Evolutionary conservation across 2,888 invertebrate genomes (phyloP).

Genomic region (Noctua fimbriata): DNA sequence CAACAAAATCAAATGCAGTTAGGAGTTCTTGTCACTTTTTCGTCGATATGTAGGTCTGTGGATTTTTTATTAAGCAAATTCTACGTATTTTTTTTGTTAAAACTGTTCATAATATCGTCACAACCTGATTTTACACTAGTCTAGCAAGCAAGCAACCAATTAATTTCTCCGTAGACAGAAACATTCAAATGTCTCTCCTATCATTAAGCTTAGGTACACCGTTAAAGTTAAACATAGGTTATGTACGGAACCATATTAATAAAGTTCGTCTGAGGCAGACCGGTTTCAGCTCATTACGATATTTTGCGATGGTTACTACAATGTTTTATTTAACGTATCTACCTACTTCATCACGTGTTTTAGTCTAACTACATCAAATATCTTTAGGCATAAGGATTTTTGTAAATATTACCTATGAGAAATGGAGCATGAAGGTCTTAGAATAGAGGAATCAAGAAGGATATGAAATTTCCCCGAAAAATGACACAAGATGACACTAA

Average conservation of each 20-base stretch:
- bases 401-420: not conserved
- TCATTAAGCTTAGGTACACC: constrained; percentile 43
- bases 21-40: too few relatives aligned
- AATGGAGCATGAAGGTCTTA: not conserved
- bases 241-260: constrained; percentile 56
- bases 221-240: constrained; percentile 52
- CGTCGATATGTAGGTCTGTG: too few relatives aligned
- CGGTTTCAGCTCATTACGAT: constrained; percentile 71
- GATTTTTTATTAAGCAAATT: not conserved
- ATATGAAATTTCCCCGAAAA: not conserved
- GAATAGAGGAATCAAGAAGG: not conserved
- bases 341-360: not conserved
- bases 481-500: not conserved
- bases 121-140: constrained; percentile 7
- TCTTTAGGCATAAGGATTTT: not conserved
- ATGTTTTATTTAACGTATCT: constrained; percentile 15
- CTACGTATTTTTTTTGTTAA: not conserved
- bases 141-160: constrained; percentile 20
- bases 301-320: constrained; percentile 31
- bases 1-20: too few relatives aligned
- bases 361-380: not conserved
- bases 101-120: not conserved
- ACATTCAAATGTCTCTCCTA: constrained; percentile 58
- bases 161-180: constrained; percentile 16
- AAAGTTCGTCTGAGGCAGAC: constrained; percentile 53